Evolutionary conservation across 2,113 vertebrate species (phyloP).

Genomic region (Cyrtonyx montezumae): DNA sequence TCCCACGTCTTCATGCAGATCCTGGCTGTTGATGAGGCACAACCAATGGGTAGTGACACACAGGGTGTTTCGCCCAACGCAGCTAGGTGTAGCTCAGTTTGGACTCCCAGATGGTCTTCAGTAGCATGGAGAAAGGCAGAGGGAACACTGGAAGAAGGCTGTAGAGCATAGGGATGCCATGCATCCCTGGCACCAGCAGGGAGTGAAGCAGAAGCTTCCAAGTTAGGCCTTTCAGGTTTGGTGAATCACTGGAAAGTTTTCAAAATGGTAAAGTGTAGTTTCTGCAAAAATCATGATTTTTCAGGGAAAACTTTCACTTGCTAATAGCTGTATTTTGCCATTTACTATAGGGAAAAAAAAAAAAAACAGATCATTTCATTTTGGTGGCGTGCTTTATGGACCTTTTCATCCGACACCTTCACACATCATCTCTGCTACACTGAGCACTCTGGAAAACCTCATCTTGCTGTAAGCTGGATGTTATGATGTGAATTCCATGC

Average conservation of each 20-base stretch:
- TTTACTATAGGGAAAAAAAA: neutral
- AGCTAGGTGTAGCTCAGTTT: neutral
- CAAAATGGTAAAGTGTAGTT: neutral
- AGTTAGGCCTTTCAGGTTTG: neutral
- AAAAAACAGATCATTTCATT: neutral
- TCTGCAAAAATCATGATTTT: neutral
- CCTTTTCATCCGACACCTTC: neutral
- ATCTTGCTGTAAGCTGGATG: accelerated
- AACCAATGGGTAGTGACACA: neutral
- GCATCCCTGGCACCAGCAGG: neutral
- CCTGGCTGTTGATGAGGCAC: neutral
- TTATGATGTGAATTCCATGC: accelerated
- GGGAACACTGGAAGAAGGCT: neutral
- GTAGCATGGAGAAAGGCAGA: neutral
- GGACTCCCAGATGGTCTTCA: neutral
- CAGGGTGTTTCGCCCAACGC: neutral
- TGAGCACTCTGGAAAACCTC: neutral
- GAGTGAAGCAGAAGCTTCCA: neutral
- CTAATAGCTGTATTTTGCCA: neutral
- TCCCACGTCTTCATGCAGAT: conserved; percentile 4
- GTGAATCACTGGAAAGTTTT: neutral
- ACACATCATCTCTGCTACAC: neutral
- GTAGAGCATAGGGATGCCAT: neutral
- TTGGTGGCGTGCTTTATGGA: neutral
- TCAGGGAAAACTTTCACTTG: neutral